Evolutionary conservation across 2,797 vertebrate species (phyloP).

Genomic region (Phaenicophaeus curvirostris): DNA sequence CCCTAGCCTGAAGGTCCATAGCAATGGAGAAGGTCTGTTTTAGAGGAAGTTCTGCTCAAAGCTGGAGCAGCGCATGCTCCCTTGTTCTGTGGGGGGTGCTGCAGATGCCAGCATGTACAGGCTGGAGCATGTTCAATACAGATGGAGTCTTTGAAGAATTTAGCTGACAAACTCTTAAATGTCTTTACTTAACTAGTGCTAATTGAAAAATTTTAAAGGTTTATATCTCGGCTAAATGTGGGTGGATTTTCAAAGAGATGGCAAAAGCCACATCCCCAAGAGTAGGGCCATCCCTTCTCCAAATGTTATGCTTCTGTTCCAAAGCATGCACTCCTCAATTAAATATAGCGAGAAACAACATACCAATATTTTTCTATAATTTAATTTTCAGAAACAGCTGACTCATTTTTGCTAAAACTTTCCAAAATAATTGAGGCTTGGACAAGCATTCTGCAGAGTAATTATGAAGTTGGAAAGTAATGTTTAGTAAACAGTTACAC

Average conservation of each 20-base stretch:
- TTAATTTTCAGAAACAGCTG: slow-evolving; percentile 64
- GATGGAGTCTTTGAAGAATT: slow-evolving; percentile 70
- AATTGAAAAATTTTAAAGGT: slow-evolving; percentile 68
- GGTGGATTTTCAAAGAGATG: slow-evolving; percentile 69
- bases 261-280: slow-evolving; percentile 66
- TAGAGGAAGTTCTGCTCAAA: background rate
- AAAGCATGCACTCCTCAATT: slow-evolving; percentile 51
- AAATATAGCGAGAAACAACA: slow-evolving; percentile 58
- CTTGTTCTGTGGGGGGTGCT: slow-evolving; percentile 8
- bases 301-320: slow-evolving; percentile 68
- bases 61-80: background rate
- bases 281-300: slow-evolving; percentile 62
- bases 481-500: background rate
- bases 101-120: slow-evolving; percentile 55
- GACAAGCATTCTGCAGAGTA: slow-evolving; percentile 6
- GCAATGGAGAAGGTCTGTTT: background rate
- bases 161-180: slow-evolving; percentile 70
- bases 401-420: slow-evolving; percentile 66
- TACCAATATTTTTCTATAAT: slow-evolving; percentile 50
- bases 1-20: background rate
- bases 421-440: slow-evolving; percentile 38
- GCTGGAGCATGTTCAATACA: slow-evolving; percentile 64
- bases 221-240: slow-evolving; percentile 72
- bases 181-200: slow-evolving; percentile 63
- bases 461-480: background rate